These are phyloP conservation scores for Hylia prasina DNA, from an alignment of 2,113 vertebrate species.

Conservation along the genomic window DNA sequence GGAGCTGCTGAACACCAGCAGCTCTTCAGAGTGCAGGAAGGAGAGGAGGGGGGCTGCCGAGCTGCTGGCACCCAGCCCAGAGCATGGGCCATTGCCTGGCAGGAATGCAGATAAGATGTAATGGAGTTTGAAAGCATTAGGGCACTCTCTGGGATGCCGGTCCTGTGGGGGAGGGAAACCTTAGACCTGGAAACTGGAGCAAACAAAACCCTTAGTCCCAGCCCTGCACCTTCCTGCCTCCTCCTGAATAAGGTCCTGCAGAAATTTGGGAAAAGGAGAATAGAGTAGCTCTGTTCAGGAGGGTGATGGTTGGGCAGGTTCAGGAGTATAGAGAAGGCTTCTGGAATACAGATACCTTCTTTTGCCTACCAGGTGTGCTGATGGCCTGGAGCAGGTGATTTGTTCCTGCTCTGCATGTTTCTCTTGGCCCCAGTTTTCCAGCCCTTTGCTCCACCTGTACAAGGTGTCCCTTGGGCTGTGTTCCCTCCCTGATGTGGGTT, in stretches of 20 bases:
- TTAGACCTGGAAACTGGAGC: neutral
- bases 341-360: neutral
- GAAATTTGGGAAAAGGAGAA: neutral
- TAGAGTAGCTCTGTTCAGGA: neutral
- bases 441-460: neutral
- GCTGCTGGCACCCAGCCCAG: neutral
- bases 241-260: neutral
- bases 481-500: neutral
- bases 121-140: neutral
- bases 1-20: neutral
- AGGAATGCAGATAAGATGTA: conserved; percentile 31
- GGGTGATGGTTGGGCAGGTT: neutral
- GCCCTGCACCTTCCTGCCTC: neutral
- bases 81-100: neutral
- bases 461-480: neutral
- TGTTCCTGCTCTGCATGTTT: neutral
- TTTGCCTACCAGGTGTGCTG: neutral
- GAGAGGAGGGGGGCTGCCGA: neutral
- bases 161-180: neutral
- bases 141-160: neutral
- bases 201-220: neutral
- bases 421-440: neutral
- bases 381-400: neutral
- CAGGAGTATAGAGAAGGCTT: neutral
- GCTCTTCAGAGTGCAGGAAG: neutral